These are phyloP conservation scores for Mnemiopsis leidyi DNA, from an alignment of 37 sponge, comb jelly and placozoan species.

Conservation along the genomic window DNA sequence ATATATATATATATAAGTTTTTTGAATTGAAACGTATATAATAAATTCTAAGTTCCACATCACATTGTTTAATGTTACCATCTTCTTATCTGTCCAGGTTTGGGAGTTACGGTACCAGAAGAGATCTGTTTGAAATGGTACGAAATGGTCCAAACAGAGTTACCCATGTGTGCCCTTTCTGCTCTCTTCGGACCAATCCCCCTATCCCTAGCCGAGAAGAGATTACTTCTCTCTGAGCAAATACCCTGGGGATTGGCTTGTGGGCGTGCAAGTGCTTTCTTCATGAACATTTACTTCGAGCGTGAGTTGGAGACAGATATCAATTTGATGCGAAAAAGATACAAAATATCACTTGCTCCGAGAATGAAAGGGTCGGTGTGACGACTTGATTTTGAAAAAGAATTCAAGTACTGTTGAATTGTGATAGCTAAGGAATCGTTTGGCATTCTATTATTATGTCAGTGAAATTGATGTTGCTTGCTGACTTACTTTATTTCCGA, in stretches of 20 bases:
- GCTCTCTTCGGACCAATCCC: conserved; percentile 68
- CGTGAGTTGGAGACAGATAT: conserved; percentile 67
- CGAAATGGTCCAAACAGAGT: conserved; percentile 76
- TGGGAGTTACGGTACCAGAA: conserved; percentile 64
- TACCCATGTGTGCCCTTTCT: conserved; percentile 76
- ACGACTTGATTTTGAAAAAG: no score
- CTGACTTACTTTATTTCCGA: no score
- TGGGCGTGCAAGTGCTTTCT: conserved; percentile 57
- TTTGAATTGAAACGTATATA: no score
- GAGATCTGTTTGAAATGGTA: conserved; percentile 77
- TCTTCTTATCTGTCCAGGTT: no score
- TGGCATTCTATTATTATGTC: no score
- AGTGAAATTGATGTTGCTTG: no score
- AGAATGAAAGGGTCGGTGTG: neutral
- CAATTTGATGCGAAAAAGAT: conserved; percentile 59
- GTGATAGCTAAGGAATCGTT: no score
- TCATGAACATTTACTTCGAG: conserved; percentile 78
- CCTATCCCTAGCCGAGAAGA: conserved; percentile 27
- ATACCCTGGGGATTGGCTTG: conserved; percentile 69
- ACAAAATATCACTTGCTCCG: conserved; percentile 35
- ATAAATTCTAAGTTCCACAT: no score
- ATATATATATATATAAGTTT: no score
- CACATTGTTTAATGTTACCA: no score
- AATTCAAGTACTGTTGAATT: no score
- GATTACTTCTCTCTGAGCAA: conserved; percentile 19